These are phyloP conservation scores for Phasianus colchicus DNA, from an alignment of 2,113 vertebrate genomes.

Conservation along the genomic window DNA sequence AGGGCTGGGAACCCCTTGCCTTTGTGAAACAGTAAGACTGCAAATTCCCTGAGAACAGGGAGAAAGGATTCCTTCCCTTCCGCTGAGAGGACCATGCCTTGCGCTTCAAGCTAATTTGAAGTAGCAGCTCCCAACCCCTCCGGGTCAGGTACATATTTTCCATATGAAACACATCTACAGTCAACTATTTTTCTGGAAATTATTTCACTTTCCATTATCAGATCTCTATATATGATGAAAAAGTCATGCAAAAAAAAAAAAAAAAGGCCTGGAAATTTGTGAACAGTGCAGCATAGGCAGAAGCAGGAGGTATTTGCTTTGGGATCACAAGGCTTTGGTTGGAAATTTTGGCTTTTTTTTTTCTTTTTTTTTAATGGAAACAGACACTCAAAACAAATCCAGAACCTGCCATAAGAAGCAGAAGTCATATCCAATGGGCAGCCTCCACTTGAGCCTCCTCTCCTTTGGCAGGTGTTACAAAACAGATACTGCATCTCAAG, in stretches of 20 bases:
- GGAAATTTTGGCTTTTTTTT: background rate
- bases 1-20: background rate
- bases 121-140: constrained; percentile 61
- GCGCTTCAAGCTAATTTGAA: constrained; percentile 57
- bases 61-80: constrained; percentile 32
- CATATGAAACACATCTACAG: constrained; percentile 42
- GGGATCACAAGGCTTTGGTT: constrained; percentile 62
- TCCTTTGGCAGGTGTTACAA: constrained; percentile 20
- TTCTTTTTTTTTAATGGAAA: background rate
- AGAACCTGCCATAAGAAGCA: constrained; percentile 21
- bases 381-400: constrained; percentile 25
- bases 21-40: constrained; percentile 51
- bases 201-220: constrained; percentile 34
- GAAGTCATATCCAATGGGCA: background rate
- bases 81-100: constrained; percentile 5
- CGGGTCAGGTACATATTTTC: constrained; percentile 56
- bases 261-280: background rate
- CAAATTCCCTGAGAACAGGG: constrained; percentile 66
- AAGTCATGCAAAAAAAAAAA: constrained; percentile 45
- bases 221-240: constrained; percentile 49
- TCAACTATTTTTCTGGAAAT: constrained; percentile 54
- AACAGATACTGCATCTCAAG: constrained; percentile 38
- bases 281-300: constrained; percentile 43
- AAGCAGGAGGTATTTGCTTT: constrained; percentile 69
- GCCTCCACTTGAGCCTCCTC: constrained; percentile 6